These are phyloP conservation scores for Dufourea novaeangliae DNA, from an alignment of 1,140 invertebrate genomes.

Conservation along the genomic window DNA sequence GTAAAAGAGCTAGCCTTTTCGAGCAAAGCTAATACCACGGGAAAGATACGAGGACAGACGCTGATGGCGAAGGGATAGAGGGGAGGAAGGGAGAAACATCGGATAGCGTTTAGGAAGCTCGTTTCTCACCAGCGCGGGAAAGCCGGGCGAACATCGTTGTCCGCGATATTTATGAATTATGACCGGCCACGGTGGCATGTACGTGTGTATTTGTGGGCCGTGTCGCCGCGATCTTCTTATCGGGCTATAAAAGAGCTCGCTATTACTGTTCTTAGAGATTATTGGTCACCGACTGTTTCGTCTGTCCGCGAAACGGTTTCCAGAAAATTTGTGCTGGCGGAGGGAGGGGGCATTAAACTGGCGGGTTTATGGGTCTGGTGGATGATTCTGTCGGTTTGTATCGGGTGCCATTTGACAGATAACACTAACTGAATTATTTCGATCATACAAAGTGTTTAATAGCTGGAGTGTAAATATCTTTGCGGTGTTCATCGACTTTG, in stretches of 20 bases:
- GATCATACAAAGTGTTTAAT: neutral
- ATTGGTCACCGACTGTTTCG: neutral
- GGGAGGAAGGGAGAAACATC: slow-evolving; percentile 18
- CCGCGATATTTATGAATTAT: slow-evolving; percentile 60
- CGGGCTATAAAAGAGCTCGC: slow-evolving; percentile 18
- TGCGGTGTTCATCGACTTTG: too few species aligned
- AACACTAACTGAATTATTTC: neutral
- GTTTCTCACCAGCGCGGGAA: slow-evolving; percentile 55
- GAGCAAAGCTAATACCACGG: neutral
- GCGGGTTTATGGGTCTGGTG: neutral
- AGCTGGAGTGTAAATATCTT: too few species aligned
- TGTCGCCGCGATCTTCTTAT: slow-evolving; percentile 47
- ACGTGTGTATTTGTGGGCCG: slow-evolving; percentile 27
- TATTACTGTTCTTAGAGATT: slow-evolving; percentile 9
- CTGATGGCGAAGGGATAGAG: neutral
- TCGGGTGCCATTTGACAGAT: neutral
- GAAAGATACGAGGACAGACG: neutral
- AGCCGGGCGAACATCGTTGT: slow-evolving; percentile 42
- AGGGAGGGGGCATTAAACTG: neutral
- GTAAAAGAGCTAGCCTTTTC: neutral
- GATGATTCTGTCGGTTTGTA: neutral
- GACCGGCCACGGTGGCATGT: slow-evolving; percentile 33
- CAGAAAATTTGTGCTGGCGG: neutral
- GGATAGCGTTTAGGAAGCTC: slow-evolving; percentile 57
- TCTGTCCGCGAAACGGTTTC: neutral